phyloP scores from a whole-genome alignment of 2,797 vertebrate species.

The Cetoscarus ocellatus region DNA sequence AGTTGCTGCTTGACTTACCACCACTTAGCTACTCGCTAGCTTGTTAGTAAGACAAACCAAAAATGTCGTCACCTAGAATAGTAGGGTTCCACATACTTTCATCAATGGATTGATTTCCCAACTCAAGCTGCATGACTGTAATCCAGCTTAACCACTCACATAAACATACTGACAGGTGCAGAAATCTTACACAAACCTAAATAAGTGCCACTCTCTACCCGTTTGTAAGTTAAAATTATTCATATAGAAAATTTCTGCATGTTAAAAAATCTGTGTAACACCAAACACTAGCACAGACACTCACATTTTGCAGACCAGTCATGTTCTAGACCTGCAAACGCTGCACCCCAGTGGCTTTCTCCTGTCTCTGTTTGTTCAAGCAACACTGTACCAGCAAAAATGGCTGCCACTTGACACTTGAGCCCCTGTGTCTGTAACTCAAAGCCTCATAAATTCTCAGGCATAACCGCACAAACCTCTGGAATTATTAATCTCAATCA shows the following conservation, averaged over 20 bases:
- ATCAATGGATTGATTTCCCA: too few relatives aligned
- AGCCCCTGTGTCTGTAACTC: conserved; percentile 44
- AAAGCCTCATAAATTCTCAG: conserved; percentile 43
- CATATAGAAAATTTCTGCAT: neutral
- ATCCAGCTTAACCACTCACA: too few relatives aligned
- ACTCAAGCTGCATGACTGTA: too few relatives aligned
- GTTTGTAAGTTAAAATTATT: neutral
- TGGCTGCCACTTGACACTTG: conserved; percentile 53
- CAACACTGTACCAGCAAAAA: conserved; percentile 54
- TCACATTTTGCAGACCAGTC: neutral
- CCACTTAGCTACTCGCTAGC: too few relatives aligned
- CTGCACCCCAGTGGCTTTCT: conserved; percentile 10
- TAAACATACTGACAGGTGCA: too few relatives aligned
- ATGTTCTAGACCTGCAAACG: conserved; percentile 30
- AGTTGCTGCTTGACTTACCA: too few relatives aligned
- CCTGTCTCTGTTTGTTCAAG: conserved; percentile 22
- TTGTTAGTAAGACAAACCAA: too few relatives aligned
- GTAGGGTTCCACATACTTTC: too few relatives aligned
- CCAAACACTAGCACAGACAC: neutral
- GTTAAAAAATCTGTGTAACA: neutral
- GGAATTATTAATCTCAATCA: conserved; percentile 19
- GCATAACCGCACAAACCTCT: conserved; percentile 45
- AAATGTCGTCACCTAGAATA: too few relatives aligned
- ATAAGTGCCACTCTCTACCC: neutral
- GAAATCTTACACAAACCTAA: neutral